Conservation (phyloP, 2,113 vertebrate species). For the Mungos mungo region DNA sequence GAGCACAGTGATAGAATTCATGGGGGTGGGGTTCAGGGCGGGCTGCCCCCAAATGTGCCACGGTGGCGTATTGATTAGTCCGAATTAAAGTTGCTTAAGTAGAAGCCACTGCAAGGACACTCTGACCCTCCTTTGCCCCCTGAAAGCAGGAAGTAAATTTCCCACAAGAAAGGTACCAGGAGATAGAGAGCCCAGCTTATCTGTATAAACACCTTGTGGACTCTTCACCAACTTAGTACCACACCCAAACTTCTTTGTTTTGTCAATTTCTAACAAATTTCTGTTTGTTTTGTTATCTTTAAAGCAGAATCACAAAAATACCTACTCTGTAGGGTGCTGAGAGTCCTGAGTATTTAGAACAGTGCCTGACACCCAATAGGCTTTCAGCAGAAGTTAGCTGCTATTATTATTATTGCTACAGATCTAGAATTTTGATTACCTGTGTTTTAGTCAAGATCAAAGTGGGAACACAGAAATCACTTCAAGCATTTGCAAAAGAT, state of each 20-base stretch:
- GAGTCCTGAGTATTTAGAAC: background rate
- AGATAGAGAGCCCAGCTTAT: background rate
- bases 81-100: background rate
- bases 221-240: background rate
- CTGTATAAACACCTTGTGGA: background rate
- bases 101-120: background rate
- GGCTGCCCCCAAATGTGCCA: background rate
- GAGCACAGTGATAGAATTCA: background rate
- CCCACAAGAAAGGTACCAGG: background rate
- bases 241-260: background rate
- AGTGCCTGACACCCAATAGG: background rate
- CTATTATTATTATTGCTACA: background rate
- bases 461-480: background rate
- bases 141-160: background rate
- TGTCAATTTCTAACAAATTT: background rate
- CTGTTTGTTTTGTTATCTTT: background rate
- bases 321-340: background rate
- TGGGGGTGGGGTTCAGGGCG: background rate
- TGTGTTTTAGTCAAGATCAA: background rate
- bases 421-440: background rate
- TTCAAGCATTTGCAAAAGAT: background rate
- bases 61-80: background rate
- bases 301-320: background rate
- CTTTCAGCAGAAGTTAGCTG: background rate
- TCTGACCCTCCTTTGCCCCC: background rate